Base-by-base conservation (phyloP, 2,113 vertebrate species). In the Paramisgurnus dabryanus region DNA sequence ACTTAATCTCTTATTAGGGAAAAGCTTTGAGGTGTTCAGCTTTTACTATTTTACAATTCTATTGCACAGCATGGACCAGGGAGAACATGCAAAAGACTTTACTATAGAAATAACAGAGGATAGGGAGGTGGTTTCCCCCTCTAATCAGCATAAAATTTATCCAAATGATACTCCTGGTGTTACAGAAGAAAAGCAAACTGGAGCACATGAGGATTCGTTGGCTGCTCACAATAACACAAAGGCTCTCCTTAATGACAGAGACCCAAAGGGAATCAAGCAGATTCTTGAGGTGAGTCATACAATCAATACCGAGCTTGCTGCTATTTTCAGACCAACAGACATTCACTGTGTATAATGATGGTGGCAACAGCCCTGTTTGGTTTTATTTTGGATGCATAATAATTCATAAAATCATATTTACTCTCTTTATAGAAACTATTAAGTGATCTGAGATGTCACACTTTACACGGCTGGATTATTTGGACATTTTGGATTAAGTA, bases 231-330 rank as follows among this genome's bases (percentile, higher is more conserved):
- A 58, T 9, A 69, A 76, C 73, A 65, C 40, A 1, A 78, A 65
- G 40, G 58, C 81, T 50, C n/a, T 73, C 64, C 72, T 87, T 64
- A 79, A 87, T 0, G 73, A 84, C 86, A 86, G 90, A 69, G 89
- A 90, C 80, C 87, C 88, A 40, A 89, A 80, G 73, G 78, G 77
- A 78, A 75, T 91, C 76, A 90, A 90, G 82, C 82, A 75, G 78
- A 84, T 68, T 50, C 85, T 90, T 7, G 87, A 90, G 87, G 89
- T 91, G 89, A 85, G 34, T 41, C n/a, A 69, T 53, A 15, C n/a
- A 61, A 43, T 69, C 67, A 43, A 67, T 27, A 43, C 8, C 53
- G 55, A 47, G 55, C 12, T 17, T 15, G 17, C 40, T 61, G 40
- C 17, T 27, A 55, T 47, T 47, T 45, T 58, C 57, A 45, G 40